Conservation (phyloP, 2,888 invertebrate genomes). For the Drosophila austrosaltans region DNA sequence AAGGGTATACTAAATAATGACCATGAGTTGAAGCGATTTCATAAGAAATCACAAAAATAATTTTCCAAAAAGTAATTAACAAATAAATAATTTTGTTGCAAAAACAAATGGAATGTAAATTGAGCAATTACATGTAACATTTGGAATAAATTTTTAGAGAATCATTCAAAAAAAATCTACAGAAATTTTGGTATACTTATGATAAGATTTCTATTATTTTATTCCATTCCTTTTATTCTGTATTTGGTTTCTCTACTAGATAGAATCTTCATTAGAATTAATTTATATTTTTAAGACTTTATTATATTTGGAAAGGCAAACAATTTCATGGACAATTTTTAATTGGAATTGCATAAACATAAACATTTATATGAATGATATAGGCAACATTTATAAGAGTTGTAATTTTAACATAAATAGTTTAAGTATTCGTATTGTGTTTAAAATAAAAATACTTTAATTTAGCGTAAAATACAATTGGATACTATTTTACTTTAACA, state of each 20-base stretch:
- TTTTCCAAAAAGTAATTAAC: constrained; percentile 17
- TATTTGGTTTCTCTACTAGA: no score
- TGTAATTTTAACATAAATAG: no score
- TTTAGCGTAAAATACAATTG: background rate
- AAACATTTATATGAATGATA: background rate
- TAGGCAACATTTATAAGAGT: no score
- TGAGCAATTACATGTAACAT: background rate
- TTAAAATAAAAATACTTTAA: no score
- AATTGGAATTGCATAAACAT: no score
- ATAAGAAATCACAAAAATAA: background rate
- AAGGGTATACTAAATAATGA: background rate
- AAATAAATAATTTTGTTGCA: background rate
- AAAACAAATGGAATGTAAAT: background rate
- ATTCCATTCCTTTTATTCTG: no score
- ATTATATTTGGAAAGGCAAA: no score
- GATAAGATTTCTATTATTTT: background rate
- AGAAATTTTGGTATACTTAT: background rate
- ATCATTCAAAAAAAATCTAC: background rate
- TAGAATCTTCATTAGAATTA: no score
- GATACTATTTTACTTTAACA: background rate
- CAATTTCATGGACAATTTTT: no score
- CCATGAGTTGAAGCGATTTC: background rate
- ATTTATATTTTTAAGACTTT: no score
- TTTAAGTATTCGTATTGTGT: no score
- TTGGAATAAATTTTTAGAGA: background rate